Conservation (phyloP, 2,797 vertebrate species). For the Apogon talboti region DNA sequence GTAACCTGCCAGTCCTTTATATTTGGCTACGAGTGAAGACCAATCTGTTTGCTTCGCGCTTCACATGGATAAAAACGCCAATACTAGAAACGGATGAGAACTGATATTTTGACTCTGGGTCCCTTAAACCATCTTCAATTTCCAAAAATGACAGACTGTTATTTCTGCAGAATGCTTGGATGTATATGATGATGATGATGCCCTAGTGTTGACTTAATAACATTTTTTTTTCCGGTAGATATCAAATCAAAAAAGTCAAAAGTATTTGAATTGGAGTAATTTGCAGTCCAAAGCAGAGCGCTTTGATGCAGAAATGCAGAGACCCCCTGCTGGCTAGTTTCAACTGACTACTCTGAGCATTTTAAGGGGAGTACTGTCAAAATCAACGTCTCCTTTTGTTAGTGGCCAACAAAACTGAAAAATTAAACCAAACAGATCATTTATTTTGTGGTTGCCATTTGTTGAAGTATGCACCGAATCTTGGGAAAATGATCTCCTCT, state of each 20-base stretch:
- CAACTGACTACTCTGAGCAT: slow-evolving; percentile 26
- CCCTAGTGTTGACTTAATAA: slow-evolving; percentile 12
- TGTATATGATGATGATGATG: not conserved
- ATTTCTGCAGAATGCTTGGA: not conserved
- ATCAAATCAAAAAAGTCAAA: not conserved
- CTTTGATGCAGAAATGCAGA: slow-evolving; percentile 10
- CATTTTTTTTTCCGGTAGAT: not conserved
- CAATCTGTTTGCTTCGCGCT: not conserved
- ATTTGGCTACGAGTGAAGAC: slow-evolving; percentile 12
- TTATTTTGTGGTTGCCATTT: slow-evolving; percentile 8
- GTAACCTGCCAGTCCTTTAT: slow-evolving; percentile 7
- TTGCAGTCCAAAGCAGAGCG: too few relatives aligned
- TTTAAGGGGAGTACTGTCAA: slow-evolving; percentile 50
- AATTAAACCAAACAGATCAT: slow-evolving; percentile 12
- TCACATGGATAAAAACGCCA: not conserved
- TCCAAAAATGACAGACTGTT: slow-evolving; percentile 6
- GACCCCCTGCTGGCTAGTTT: slow-evolving; percentile 26
- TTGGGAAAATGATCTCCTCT: slow-evolving; percentile 1
- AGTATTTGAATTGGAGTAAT: not conserved
- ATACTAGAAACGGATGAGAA: not conserved
- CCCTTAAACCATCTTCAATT: not conserved
- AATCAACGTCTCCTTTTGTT: slow-evolving; percentile 34
- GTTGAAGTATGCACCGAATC: not conserved
- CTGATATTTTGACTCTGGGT: not conserved
- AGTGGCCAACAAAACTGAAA: slow-evolving; percentile 24